phyloP scores from a whole-genome alignment of 2,797 vertebrate species.

The Eidolon dupreanum region DNA sequence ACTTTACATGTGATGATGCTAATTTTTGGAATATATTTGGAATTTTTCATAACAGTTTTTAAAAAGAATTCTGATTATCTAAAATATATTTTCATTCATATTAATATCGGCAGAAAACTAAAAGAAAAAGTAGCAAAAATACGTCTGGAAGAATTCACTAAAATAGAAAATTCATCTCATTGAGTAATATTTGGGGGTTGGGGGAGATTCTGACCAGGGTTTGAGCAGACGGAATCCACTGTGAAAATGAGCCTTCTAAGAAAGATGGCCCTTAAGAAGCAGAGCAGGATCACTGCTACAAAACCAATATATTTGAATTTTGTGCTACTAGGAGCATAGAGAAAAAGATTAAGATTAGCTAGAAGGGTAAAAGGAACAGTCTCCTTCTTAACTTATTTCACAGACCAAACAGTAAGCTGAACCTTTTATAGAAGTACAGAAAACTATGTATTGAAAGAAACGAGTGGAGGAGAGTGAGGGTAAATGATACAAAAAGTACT shows the following conservation, averaged over 20 bases:
- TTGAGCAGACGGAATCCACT: neutral
- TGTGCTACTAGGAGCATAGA: neutral
- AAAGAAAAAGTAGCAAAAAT: conserved; percentile 1
- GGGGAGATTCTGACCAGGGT: neutral
- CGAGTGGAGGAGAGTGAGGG: neutral
- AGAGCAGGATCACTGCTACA: neutral
- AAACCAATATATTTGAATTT: neutral
- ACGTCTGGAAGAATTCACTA: neutral
- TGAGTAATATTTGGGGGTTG: neutral
- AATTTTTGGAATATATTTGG: neutral
- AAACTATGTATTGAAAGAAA: neutral
- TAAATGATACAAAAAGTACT: neutral
- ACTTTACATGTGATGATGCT: neutral
- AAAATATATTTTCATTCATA: conserved; percentile 31
- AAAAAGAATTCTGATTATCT: neutral
- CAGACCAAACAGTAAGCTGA: neutral
- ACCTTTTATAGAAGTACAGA: neutral
- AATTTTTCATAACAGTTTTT: neutral
- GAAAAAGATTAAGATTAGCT: neutral
- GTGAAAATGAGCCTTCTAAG: neutral
- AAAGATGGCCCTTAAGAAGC: neutral
- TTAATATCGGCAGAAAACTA: neutral
- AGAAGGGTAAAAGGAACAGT: neutral
- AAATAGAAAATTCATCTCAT: neutral
- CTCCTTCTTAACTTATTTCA: neutral